Conservation (phyloP, 2,888 invertebrate genomes). For the Eupsilia transversa region DNA sequence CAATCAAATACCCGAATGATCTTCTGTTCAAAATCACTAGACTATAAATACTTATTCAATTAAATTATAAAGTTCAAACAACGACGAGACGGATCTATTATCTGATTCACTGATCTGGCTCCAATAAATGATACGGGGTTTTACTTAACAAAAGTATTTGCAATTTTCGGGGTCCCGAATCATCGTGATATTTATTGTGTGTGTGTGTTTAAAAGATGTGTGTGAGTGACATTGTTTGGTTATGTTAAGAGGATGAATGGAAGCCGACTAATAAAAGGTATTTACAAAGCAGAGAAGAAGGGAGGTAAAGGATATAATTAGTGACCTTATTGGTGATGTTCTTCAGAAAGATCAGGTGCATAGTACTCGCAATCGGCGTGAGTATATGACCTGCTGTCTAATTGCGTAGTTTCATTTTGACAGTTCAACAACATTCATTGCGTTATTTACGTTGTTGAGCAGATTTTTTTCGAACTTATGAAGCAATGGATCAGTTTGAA, state of each 20-base stretch:
- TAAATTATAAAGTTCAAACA: constrained; percentile 45
- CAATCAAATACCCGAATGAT: constrained; percentile 16
- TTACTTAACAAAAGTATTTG: neutral
- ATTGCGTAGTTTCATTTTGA: too few species aligned
- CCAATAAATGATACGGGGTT: constrained; percentile 1
- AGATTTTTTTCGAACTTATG: too few species aligned
- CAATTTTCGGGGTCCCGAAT: neutral
- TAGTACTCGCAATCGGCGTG: neutral
- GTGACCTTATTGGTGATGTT: neutral
- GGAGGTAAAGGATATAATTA: neutral
- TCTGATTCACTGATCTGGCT: constrained; percentile 40
- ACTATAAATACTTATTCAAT: constrained; percentile 34
- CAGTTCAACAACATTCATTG: too few species aligned
- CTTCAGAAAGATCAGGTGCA: neutral
- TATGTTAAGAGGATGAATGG: neutral
- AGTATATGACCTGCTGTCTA: neutral
- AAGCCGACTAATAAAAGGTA: neutral
- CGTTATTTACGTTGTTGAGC: too few species aligned
- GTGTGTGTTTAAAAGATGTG: neutral
- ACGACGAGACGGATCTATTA: constrained; percentile 39
- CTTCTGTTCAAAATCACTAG: constrained; percentile 38
- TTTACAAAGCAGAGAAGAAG: neutral
- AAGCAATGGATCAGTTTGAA: too few species aligned
- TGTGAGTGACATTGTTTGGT: neutral
- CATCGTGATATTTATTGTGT: neutral